A percentile compares a stretch with the other conserved stretches of the same genome.
phyloP scores from a whole-genome alignment of 1,140 invertebrate genomes.

The Ceratitis capitata region DNA sequence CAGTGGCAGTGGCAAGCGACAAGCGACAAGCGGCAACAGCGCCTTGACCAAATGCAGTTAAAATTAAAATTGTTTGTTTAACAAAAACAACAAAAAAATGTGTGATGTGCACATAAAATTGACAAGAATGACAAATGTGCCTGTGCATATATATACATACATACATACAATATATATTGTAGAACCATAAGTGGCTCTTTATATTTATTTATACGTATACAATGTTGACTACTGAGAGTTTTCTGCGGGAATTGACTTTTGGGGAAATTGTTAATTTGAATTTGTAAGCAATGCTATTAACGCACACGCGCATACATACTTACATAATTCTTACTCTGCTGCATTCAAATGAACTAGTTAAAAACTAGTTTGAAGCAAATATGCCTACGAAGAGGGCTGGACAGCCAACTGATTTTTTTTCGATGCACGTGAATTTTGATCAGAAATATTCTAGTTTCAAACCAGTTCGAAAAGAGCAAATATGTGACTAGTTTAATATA shows the following conservation, averaged over 20 bases:
- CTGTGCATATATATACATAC: background rate
- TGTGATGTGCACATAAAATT: background rate
- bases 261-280: conserved; percentile 24
- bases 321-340: background rate
- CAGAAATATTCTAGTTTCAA: too few species aligned
- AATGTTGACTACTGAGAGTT: background rate
- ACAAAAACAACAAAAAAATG: background rate
- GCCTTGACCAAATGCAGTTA: background rate
- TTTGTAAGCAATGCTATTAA: conserved; percentile 49
- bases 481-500: too few species aligned
- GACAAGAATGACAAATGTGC: conserved; percentile 3
- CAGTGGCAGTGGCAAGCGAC: too few species aligned
- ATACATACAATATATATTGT: background rate
- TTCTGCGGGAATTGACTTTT: background rate
- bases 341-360: too few species aligned
- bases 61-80: conserved; percentile 1
- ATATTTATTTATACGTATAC: background rate
- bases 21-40: background rate
- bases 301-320: conserved; percentile 49
- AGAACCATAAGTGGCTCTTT: background rate
- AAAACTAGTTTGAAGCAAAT: too few species aligned
- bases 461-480: too few species aligned
- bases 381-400: too few species aligned
- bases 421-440: too few species aligned
- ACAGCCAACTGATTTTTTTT: too few species aligned